These are phyloP conservation scores for Epizoanthus rinbou DNA, from an alignment of 92 coral and sea anemone genomes.

Conservation along the genomic window DNA sequence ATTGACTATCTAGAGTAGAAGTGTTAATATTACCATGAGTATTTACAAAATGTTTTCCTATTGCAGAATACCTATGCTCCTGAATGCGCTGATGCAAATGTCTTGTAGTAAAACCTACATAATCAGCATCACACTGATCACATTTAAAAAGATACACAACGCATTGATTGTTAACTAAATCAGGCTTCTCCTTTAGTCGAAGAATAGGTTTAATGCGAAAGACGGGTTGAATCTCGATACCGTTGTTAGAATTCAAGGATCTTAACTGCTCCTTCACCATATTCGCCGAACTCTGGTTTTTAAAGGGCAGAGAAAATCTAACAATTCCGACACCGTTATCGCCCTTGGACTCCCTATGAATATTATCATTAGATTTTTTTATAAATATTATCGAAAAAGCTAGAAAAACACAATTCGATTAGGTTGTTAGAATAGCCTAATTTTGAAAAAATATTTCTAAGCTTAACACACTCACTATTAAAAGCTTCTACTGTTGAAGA, in stretches of 20 bases:
- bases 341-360: neutral
- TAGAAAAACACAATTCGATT: conserved; percentile 24
- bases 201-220: conserved; percentile 1
- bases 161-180: conserved; percentile 9
- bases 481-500: conserved; percentile 40
- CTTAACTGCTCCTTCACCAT: conserved; percentile 30
- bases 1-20: neutral
- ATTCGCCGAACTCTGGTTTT: conserved; percentile 34
- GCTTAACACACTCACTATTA: conserved; percentile 34
- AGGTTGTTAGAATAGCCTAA: conserved; percentile 26
- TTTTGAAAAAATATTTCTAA: conserved; percentile 26
- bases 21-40: neutral
- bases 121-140: conserved; percentile 1
- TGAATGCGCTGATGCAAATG: conserved; percentile 8
- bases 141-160: neutral
- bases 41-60: conserved; percentile 24
- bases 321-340: neutral
- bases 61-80: conserved; percentile 12
- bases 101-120: conserved; percentile 35
- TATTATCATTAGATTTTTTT: conserved; percentile 9
- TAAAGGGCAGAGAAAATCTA: conserved; percentile 29
- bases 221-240: conserved; percentile 17
- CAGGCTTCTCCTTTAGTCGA: conserved; percentile 30
- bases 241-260: conserved; percentile 19
- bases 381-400: neutral